phyloP scores from a whole-genome alignment of 2,797 vertebrate species.

The Poeciliopsis turneri region DNA sequence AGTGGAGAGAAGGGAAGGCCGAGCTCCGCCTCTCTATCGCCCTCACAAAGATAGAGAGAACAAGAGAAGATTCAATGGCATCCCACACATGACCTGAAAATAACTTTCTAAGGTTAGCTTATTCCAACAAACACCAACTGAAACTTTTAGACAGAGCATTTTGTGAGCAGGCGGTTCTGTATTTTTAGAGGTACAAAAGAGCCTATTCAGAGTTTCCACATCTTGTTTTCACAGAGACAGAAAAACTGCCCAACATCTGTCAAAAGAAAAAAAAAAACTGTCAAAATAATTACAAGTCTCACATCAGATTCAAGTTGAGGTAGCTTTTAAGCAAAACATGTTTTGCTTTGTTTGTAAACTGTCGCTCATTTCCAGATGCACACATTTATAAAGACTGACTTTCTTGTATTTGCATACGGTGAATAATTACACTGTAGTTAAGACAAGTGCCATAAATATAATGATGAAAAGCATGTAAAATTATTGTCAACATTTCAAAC shows the following conservation, averaged over 20 bases:
- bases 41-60: slow-evolving; percentile 80
- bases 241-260: neutral
- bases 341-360: neutral
- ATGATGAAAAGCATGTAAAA: neutral
- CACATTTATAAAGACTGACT: neutral
- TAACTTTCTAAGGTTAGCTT: slow-evolving; percentile 49
- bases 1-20: slow-evolving; percentile 92
- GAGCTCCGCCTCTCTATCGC: slow-evolving; percentile 93
- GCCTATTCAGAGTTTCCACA: slow-evolving; percentile 18
- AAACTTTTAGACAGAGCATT: slow-evolving; percentile 6
- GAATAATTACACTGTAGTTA: neutral
- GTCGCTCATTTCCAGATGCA: neutral
- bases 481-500: neutral
- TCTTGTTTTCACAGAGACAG: slow-evolving; percentile 15
- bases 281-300: neutral
- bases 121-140: slow-evolving; percentile 22
- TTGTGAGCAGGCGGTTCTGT: slow-evolving; percentile 10
- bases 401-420: neutral
- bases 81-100: slow-evolving; percentile 58
- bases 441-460: neutral
- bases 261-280: no score
- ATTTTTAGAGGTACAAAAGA: slow-evolving; percentile 14
- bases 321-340: neutral
- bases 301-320: no score
- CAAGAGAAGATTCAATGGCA: slow-evolving; percentile 63